phyloP scores from a whole-genome alignment of 2,113 vertebrate species.

The Pandion haliaetus region DNA sequence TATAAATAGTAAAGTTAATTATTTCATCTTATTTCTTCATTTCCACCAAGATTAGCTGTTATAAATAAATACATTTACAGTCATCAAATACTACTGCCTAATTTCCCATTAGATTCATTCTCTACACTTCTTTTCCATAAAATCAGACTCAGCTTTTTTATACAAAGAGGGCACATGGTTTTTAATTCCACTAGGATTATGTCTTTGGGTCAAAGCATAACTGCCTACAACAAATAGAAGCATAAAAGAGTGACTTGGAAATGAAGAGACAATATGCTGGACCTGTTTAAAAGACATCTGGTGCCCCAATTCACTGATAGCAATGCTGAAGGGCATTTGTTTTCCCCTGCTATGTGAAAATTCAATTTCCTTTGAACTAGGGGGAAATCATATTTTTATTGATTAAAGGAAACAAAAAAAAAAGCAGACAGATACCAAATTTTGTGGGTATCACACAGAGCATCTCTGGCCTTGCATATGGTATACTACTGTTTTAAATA shows the following conservation, averaged over 20 bases:
- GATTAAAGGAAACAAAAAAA: background rate
- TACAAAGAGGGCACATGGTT: conserved; percentile 7
- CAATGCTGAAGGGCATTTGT: conserved; percentile 50
- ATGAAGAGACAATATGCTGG: conserved; percentile 48
- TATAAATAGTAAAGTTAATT: conserved; percentile 66
- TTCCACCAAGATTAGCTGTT: conserved; percentile 60
- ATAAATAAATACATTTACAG: conserved; percentile 65
- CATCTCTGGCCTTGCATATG: background rate
- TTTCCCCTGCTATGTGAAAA: conserved; percentile 53
- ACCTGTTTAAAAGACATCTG: conserved; percentile 52
- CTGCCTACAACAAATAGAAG: conserved; percentile 59
- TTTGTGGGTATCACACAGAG: background rate
- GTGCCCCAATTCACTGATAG: conserved; percentile 50
- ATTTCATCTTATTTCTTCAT: conserved; percentile 62
- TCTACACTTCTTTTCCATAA: conserved; percentile 39
- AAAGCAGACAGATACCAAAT: conserved; percentile 28
- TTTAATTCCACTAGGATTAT: conserved; percentile 56
- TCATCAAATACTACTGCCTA: conserved; percentile 47
- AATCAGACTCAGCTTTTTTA: conserved; percentile 51
- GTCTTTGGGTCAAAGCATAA: conserved; percentile 60
- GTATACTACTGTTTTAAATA: conserved; percentile 4
- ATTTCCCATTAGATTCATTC: conserved; percentile 62
- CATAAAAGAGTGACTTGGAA: conserved; percentile 33
- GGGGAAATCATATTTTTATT: conserved; percentile 50
- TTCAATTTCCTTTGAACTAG: conserved; percentile 37